Conservation (phyloP, 2,113 vertebrate species). For the Anas platyrhynchos region DNA sequence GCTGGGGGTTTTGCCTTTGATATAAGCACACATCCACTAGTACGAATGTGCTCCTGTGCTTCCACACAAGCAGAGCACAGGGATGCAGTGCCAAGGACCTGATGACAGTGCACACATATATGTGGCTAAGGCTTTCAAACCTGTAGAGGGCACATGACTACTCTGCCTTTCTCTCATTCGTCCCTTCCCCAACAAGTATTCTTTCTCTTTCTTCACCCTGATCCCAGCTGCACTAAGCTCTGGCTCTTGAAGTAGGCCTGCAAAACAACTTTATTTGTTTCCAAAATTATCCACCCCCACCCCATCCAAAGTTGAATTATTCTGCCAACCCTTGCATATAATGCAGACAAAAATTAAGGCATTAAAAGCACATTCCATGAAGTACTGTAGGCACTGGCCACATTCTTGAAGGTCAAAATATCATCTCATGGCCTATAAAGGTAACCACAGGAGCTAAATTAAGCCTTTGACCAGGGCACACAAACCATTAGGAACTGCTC, state of each 20-base stretch:
- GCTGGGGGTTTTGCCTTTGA: background rate
- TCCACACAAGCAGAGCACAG: background rate
- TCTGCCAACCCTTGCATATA: background rate
- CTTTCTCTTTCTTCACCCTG: background rate
- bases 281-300: background rate
- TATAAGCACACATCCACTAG: background rate
- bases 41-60: background rate
- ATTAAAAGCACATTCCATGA: background rate
- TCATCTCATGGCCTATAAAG: background rate
- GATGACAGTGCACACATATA: background rate
- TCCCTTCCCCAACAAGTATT: background rate
- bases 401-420: constrained; percentile 12
- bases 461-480: background rate
- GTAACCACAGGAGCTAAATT: background rate
- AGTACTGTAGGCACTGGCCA: background rate
- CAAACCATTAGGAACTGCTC: background rate
- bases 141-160: background rate
- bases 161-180: background rate
- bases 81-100: background rate
- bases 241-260: background rate
- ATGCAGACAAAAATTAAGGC: background rate
- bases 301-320: background rate
- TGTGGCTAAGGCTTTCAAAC: background rate
- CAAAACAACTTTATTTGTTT: background rate
- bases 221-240: background rate